phyloP scores from a whole-genome alignment of 1,140 invertebrate species.

The Microvelia longipes region DNA sequence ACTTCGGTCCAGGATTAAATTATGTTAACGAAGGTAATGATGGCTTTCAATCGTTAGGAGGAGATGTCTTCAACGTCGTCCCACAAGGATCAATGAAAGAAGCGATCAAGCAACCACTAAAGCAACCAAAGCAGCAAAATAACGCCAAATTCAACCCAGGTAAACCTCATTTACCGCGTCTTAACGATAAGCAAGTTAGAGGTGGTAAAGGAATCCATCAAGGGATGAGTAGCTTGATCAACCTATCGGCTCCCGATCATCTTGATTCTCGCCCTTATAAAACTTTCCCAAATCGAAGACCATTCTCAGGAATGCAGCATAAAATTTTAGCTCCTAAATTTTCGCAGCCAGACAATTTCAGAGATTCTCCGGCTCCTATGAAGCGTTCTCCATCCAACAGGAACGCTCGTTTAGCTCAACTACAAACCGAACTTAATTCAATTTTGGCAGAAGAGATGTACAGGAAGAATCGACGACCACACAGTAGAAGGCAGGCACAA shows the following conservation, averaged over 20 bases:
- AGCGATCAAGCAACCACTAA: no score
- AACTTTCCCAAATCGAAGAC: background rate
- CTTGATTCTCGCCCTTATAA: background rate
- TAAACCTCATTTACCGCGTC: background rate
- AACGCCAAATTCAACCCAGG: background rate
- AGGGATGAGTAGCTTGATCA: background rate
- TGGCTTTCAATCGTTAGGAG: background rate
- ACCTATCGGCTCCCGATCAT: background rate
- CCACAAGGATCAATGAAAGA: background rate
- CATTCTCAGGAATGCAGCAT: background rate
- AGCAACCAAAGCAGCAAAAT: background rate
- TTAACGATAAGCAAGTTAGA: background rate
- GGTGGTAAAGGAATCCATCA: background rate
- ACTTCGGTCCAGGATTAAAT: background rate
- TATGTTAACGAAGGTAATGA: background rate
- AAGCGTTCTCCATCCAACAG: background rate
- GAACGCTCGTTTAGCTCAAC: background rate
- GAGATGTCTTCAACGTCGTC: background rate
- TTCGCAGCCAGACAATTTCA: background rate
- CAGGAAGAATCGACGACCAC: conserved; percentile 12
- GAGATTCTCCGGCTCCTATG: background rate
- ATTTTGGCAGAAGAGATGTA: conserved; percentile 14
- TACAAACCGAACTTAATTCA: conserved; percentile 11
- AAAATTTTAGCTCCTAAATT: background rate
- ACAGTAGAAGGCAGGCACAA: background rate